These are phyloP conservation scores for Gadopsis bispinosus DNA, from an alignment of 2,797 vertebrate species.

Conservation along the genomic window DNA sequence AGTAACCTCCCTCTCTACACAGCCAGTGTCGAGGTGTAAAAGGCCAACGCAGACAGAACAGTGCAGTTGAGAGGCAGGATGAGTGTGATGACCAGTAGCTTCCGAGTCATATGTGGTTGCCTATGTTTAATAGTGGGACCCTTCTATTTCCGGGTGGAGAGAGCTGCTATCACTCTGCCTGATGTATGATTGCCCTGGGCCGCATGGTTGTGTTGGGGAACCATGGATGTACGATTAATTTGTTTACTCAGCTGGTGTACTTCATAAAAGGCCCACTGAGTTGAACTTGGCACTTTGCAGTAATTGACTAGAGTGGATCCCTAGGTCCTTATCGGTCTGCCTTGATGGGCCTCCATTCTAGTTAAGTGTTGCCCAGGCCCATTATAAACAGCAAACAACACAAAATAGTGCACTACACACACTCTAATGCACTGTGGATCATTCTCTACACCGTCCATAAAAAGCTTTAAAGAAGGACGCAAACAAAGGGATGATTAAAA, in stretches of 20 bases:
- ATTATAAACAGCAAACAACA: conserved; percentile 72
- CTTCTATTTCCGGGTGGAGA: conserved; percentile 75
- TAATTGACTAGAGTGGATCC: conserved; percentile 84
- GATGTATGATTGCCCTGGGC: conserved; percentile 80
- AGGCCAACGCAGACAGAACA: conserved; percentile 26
- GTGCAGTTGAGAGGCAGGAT: conserved; percentile 39
- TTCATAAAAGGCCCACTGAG: conserved; percentile 80
- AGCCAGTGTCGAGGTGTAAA: conserved; percentile 31
- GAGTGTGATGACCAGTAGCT: conserved; percentile 51
- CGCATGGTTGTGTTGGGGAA: conserved; percentile 70
- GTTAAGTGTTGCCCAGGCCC: conserved; percentile 74
- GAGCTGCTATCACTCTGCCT: conserved; percentile 78
- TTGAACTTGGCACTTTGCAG: conserved; percentile 81
- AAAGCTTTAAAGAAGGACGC: conserved; percentile 33
- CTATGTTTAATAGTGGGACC: conserved; percentile 68
- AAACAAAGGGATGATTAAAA: conserved; percentile 41
- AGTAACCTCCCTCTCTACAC: conserved; percentile 10
- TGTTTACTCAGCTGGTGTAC: conserved; percentile 83
- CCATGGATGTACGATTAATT: conserved; percentile 80
- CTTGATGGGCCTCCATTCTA: conserved; percentile 77
- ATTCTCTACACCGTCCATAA: conserved; percentile 40
- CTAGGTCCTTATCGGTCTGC: conserved; percentile 77
- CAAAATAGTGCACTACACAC: conserved; percentile 43
- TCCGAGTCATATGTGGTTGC: conserved; percentile 65
- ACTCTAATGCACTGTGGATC: conserved; percentile 54